Evolutionary conservation across 2,113 vertebrate species (phyloP).

Genomic region (Dendrocopos noguchii): DNA sequence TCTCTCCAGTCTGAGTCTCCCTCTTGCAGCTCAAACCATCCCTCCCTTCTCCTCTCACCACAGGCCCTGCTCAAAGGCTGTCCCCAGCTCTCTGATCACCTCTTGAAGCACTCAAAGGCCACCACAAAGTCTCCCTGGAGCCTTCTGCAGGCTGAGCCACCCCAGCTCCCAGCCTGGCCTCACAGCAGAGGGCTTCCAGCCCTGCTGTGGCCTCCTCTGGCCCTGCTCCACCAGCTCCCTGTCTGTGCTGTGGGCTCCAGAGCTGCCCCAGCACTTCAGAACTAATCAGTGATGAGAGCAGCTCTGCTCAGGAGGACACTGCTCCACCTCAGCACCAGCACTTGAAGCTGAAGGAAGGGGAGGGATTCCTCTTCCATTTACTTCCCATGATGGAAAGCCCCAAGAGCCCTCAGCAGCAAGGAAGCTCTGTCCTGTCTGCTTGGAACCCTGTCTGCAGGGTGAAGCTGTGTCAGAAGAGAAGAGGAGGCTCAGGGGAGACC

Average conservation of each 20-base stretch:
- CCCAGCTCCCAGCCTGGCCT: background rate
- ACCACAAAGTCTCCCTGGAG: background rate
- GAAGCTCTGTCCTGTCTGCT: background rate
- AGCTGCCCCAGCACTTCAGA: too few relatives aligned
- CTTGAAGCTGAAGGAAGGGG: background rate
- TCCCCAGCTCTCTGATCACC: background rate
- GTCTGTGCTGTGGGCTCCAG: background rate
- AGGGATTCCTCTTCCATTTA: background rate
- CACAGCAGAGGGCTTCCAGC: background rate
- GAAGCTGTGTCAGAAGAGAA: background rate
- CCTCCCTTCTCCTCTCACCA: too few relatives aligned
- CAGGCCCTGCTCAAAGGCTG: too few relatives aligned
- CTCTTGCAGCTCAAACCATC: too few relatives aligned
- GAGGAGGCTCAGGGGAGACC: too few relatives aligned
- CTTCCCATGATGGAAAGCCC: background rate
- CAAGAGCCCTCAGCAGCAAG: rapidly evolving
- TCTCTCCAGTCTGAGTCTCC: too few relatives aligned
- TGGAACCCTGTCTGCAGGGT: background rate
- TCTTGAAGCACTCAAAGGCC: background rate
- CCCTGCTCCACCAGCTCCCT: background rate
- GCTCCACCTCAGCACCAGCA: background rate
- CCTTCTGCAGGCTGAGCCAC: background rate
- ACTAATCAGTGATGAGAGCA: background rate
- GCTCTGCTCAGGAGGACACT: background rate
- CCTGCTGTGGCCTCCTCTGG: background rate